Percentiles rank a stretch among this genome's conserved stretches.
phyloP scores from a whole-genome alignment of 2,888 invertebrate species.

The Trachelus tabidus region DNA sequence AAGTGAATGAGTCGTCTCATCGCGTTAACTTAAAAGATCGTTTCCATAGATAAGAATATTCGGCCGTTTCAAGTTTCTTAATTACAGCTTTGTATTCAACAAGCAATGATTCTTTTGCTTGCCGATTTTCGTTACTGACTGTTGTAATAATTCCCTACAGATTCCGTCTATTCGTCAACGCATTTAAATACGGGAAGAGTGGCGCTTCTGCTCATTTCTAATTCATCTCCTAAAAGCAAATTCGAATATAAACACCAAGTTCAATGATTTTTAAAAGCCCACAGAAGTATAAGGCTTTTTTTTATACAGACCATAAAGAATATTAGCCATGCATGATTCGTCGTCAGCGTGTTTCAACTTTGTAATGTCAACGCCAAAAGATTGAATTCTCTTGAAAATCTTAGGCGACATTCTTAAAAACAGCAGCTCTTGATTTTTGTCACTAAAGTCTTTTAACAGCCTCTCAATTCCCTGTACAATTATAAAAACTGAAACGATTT shows the following conservation, averaged over 20 bases:
- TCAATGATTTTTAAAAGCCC: not conserved
- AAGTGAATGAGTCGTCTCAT: not conserved
- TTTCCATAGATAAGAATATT: not conserved
- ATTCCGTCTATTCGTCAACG: slow-evolving; percentile 15
- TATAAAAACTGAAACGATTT: slow-evolving; percentile 7
- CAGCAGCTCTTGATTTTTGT: slow-evolving; percentile 68
- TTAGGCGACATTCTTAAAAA: slow-evolving; percentile 49
- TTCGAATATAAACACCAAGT: not conserved
- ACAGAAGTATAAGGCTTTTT: not conserved
- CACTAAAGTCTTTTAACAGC: slow-evolving; percentile 70
- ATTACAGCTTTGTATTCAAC: slow-evolving; percentile 13
- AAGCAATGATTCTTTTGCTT: slow-evolving; percentile 5
- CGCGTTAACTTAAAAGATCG: not conserved
- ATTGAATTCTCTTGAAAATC: slow-evolving; percentile 31
- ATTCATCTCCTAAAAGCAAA: slow-evolving; percentile 11
- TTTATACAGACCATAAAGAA: slow-evolving; percentile 29
- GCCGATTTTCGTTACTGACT: not conserved
- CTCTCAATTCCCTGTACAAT: slow-evolving; percentile 70
- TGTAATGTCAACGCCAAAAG: slow-evolving; percentile 49
- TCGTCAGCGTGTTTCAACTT: slow-evolving; percentile 41
- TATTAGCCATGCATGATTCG: slow-evolving; percentile 39
- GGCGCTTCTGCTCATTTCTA: slow-evolving; percentile 31
- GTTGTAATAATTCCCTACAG: not conserved
- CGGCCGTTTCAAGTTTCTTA: slow-evolving; percentile 11
- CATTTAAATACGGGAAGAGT: slow-evolving; percentile 29